Base-by-base conservation (phyloP, 2,113 vertebrate species). In the Sardina pilchardus region DNA sequence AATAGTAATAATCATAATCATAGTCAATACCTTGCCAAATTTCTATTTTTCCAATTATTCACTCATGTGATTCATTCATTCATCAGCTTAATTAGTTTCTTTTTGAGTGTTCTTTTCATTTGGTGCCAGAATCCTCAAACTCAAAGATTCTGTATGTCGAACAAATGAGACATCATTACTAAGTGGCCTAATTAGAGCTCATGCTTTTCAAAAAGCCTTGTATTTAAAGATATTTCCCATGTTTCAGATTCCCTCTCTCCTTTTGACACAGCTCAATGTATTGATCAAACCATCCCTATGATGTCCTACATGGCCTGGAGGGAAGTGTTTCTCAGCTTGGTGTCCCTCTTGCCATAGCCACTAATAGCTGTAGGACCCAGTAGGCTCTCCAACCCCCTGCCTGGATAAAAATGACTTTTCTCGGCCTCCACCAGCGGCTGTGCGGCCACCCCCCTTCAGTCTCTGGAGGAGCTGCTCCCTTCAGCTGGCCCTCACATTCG, bases 381-480 rank as follows among this genome's bases (percentile, higher is more conserved):
- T n/a, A 67, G 63, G 63, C 63, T 67, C 8, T 67, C 63, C 63
- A 67, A 30, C 63, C 24, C 63, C 63, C 63, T 67, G 63, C 63
- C 63, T 67, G 63, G 63, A 67, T 67, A 67, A 67, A 67, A 67
- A 67, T 67, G 63, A 67, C 63, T 67, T 67, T 26, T 67, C 59
- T n/a, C 59, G 26, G 59, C 59, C 24, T 30, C n/a, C n/a, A 12
- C n/a, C 9, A 1, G 63, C n/a, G 0, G n/a, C n/a, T 59, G 19
- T 59, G 56, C 56, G 6, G 19, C 6, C n/a, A 3, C n/a, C 56
- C 56, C 63, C n/a, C 63, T 9, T 30, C 26, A 30, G n/a, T 30
- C 26, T 67, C 10, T 67, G 6, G 26, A 30, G 63, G 4, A 67
- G 63, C 63, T 67, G n/a, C 63, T 30, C 24, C 26, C 63, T n/a